phyloP scores from a whole-genome alignment of 2,113 vertebrate genomes.

The Rhagologus leucostigma region DNA sequence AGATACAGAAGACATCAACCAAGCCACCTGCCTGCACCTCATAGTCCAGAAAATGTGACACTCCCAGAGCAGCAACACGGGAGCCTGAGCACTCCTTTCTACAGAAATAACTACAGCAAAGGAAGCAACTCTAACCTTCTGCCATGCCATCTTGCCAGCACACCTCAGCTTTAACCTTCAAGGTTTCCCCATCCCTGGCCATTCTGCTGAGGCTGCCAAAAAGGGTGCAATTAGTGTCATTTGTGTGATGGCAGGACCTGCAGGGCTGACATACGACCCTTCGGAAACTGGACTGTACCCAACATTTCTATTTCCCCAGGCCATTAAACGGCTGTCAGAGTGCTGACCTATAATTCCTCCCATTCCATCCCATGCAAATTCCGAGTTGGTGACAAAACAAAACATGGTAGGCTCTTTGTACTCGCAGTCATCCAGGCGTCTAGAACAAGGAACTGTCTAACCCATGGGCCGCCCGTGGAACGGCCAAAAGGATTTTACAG shows the following conservation, averaged over 20 bases:
- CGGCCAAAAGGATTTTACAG: neutral
- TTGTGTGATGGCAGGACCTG: neutral
- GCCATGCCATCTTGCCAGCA: neutral
- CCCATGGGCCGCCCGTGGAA: neutral
- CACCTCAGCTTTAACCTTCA: neutral
- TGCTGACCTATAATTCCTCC: neutral
- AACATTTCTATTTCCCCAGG: conserved; percentile 7
- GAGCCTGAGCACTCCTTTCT: neutral
- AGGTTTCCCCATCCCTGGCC: neutral
- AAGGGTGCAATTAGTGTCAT: neutral
- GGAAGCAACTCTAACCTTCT: neutral
- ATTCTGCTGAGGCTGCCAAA: neutral
- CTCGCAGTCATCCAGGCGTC: fast-evolving
- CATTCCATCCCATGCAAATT: neutral
- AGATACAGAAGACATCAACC: neutral
- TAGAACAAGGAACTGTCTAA: neutral
- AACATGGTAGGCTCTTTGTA: neutral
- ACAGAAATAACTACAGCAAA: neutral
- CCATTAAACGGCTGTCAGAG: conserved; percentile 20
- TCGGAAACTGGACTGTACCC: neutral
- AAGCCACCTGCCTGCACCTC: neutral
- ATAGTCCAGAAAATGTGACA: neutral
- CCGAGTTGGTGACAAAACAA: neutral
- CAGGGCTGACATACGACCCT: neutral
- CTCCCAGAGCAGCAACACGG: neutral